phyloP scores from a whole-genome alignment of 2,113 vertebrate genomes.

The Percopsis transmontana region DNA sequence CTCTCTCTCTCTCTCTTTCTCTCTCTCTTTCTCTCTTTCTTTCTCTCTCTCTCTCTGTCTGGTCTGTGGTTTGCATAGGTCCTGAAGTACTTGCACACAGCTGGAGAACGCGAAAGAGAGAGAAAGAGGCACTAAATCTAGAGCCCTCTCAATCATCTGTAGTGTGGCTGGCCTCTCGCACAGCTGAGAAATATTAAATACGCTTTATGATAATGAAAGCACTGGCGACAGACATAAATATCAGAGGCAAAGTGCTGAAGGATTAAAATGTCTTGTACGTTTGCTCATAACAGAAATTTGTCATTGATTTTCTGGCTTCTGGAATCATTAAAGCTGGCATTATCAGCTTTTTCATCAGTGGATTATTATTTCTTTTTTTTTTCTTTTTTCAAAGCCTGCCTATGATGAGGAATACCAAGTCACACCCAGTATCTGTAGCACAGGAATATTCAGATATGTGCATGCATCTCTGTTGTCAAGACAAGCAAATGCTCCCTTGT shows the following conservation, averaged over 20 bases:
- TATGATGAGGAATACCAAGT: conserved; percentile 18
- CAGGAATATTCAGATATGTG: conserved; percentile 19
- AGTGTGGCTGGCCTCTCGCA: conserved; percentile 60
- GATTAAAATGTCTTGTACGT: conserved; percentile 70
- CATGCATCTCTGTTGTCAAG: conserved; percentile 29
- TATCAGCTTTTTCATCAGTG: conserved; percentile 61
- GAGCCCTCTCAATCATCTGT: conserved; percentile 68
- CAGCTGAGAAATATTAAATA: conserved; percentile 76
- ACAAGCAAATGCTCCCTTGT: conserved; percentile 51
- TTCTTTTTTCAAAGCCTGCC: background rate
- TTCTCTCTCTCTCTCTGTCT: conserved; percentile 18
- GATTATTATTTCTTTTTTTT: conserved; percentile 14
- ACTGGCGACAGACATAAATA: conserved; percentile 66
- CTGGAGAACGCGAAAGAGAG: conserved; percentile 54
- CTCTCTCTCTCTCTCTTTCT: background rate
- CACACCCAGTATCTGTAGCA: conserved; percentile 20
- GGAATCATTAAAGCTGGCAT: conserved; percentile 50
- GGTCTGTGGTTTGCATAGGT: conserved; percentile 39
- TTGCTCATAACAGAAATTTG: conserved; percentile 64
- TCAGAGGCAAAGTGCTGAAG: conserved; percentile 56
- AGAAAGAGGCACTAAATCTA: conserved; percentile 64
- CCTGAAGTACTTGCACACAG: conserved; percentile 67
- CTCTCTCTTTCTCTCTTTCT: background rate
- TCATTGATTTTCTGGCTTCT: conserved; percentile 65
- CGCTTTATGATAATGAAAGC: conserved; percentile 74